Conservation (phyloP, 2,797 vertebrate genomes). For the Pseudochirops corinnae region DNA sequence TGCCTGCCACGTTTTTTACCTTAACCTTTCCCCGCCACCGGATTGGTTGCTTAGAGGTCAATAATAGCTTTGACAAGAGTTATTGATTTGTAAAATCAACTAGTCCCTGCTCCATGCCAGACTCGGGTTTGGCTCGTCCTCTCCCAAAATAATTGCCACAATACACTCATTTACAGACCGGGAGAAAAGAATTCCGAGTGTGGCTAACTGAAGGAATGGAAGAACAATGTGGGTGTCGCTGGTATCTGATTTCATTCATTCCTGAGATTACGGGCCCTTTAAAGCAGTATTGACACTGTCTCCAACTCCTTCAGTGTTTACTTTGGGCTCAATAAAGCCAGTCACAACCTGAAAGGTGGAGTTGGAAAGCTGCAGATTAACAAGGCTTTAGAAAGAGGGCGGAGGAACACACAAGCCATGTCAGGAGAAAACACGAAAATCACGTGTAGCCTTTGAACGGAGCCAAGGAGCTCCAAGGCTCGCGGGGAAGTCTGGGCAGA, state of each 20-base stretch:
- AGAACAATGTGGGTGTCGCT: neutral
- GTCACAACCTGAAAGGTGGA: slow-evolving; percentile 63
- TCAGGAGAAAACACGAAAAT: slow-evolving; percentile 43
- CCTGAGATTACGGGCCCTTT: slow-evolving; percentile 56
- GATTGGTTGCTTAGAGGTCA: slow-evolving; percentile 67
- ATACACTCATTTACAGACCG: slow-evolving; percentile 13
- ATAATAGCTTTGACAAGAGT: slow-evolving; percentile 49
- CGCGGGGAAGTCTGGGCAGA: slow-evolving; percentile 10
- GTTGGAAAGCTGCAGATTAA: slow-evolving; percentile 45
- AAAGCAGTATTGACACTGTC: slow-evolving; percentile 65
- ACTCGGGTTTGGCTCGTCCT: slow-evolving; percentile 31
- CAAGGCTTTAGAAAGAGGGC: slow-evolving; percentile 1
- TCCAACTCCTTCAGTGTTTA: slow-evolving; percentile 60
- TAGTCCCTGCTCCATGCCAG: slow-evolving; percentile 17
- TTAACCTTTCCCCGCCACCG: slow-evolving; percentile 54
- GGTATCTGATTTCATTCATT: slow-evolving; percentile 64
- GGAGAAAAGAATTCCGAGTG: slow-evolving; percentile 42
- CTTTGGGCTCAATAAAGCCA: slow-evolving; percentile 53
- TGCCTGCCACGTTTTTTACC: slow-evolving; percentile 4
- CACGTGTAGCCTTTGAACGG: neutral
- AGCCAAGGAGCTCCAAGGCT: neutral
- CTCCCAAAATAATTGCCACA: neutral
- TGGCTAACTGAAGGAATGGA: neutral
- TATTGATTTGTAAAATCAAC: slow-evolving; percentile 62
- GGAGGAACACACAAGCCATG: slow-evolving; percentile 39